A percentile compares a stretch with the other conserved stretches of the same genome.
Conservation (phyloP, 2,888 invertebrate species). For the Morpho deidamia region DNA sequence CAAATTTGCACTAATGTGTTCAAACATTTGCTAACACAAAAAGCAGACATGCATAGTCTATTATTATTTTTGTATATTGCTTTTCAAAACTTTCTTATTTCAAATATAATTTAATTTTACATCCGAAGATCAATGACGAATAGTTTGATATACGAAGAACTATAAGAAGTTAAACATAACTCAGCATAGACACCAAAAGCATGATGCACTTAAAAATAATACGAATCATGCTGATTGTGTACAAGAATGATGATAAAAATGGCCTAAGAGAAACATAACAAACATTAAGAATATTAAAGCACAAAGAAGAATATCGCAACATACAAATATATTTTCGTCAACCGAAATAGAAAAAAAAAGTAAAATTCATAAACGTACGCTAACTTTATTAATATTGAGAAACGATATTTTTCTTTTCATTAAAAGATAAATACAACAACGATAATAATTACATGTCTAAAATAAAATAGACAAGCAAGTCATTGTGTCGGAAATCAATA, state of each 20-base stretch:
- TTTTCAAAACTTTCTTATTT: constrained; percentile 13
- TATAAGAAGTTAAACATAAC: constrained; percentile 19
- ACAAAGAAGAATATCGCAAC: constrained; percentile 60
- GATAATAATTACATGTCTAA: constrained; percentile 40
- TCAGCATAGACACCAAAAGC: constrained; percentile 73
- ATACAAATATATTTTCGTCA: background rate
- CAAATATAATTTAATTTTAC: constrained; percentile 11
- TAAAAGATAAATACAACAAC: constrained; percentile 40
- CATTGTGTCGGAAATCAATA: constrained; percentile 41
- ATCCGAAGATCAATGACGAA: background rate
- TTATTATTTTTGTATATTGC: constrained; percentile 27
- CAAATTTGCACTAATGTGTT: constrained; percentile 46
- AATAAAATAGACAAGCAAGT: constrained; percentile 61
- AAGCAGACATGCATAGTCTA: constrained; percentile 70
- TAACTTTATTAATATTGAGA: background rate
- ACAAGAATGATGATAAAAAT: constrained; percentile 47
- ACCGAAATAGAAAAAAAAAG: no score
- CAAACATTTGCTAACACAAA: constrained; percentile 59
- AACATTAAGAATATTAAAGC: constrained; percentile 30
- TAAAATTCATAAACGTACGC: background rate
- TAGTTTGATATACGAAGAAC: constrained; percentile 11
- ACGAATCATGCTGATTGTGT: constrained; percentile 68
- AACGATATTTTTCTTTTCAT: constrained; percentile 56
- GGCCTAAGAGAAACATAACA: constrained; percentile 38
- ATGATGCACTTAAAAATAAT: constrained; percentile 65